These are phyloP conservation scores for Intellagama lesueurii DNA, from an alignment of 2,797 vertebrate species.

Conservation along the genomic window DNA sequence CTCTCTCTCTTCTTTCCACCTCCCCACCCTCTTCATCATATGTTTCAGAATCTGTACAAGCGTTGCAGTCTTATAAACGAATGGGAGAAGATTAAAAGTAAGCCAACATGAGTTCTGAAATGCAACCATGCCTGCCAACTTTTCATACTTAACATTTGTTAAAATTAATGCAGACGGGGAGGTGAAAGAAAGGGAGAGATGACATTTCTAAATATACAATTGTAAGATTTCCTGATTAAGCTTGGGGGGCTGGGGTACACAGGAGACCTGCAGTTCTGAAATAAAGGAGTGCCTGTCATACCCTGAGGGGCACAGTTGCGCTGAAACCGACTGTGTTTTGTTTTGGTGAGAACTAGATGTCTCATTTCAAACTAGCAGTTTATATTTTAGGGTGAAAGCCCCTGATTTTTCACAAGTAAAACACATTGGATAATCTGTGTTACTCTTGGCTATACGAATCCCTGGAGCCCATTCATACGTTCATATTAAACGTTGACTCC, in stretches of 20 bases:
- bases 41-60: background rate
- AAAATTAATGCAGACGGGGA: background rate
- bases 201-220: background rate
- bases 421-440: background rate
- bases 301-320: background rate
- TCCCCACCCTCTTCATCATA: background rate
- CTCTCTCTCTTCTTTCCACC: fast-evolving
- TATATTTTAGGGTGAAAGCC: background rate
- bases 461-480: background rate
- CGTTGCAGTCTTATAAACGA: background rate
- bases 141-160: background rate
- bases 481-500: background rate
- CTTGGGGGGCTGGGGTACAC: background rate
- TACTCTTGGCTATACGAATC: no score
- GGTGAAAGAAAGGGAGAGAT: background rate
- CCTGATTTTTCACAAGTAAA: background rate
- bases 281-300: background rate
- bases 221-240: background rate
- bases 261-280: background rate
- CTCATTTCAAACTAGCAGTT: background rate
- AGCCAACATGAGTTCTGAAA: background rate
- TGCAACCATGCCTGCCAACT: background rate
- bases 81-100: background rate
- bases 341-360: background rate
- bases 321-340: background rate